phyloP scores from a whole-genome alignment of 2,113 vertebrate species.

The Prochilodus magdalenae region DNA sequence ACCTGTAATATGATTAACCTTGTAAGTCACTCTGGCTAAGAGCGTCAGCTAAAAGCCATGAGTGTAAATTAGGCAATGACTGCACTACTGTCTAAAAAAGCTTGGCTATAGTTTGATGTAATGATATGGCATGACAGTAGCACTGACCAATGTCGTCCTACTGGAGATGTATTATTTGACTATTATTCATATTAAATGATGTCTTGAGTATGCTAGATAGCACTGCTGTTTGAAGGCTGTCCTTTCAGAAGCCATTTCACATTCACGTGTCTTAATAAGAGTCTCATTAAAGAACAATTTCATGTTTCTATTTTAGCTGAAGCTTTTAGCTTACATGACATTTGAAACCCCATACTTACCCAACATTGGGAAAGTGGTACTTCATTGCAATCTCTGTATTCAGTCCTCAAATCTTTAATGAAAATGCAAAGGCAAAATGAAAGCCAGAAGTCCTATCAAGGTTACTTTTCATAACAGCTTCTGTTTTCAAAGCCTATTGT shows the following conservation, averaged over 20 bases:
- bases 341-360: background rate
- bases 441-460: background rate
- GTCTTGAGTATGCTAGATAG: background rate
- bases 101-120: too few relatives aligned
- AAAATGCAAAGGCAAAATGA: background rate
- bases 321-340: background rate
- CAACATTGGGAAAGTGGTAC: background rate
- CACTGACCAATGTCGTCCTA: too few relatives aligned
- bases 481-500: conserved; percentile 25
- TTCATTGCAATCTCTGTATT: background rate
- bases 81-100: too few relatives aligned
- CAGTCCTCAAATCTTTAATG: conserved; percentile 8
- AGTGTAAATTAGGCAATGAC: too few relatives aligned
- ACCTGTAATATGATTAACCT: too few relatives aligned
- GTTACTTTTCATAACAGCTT: background rate
- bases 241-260: conserved; percentile 9
- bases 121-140: too few relatives aligned
- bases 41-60: too few relatives aligned
- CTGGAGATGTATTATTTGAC: too few relatives aligned
- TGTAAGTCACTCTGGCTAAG: too few relatives aligned
- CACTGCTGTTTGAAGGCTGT: background rate
- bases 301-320: background rate
- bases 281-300: background rate
- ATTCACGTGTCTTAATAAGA: background rate
- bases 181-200: background rate